phyloP scores from a whole-genome alignment of 1,140 invertebrate genomes.

The Oreohelix idahoensis region DNA sequence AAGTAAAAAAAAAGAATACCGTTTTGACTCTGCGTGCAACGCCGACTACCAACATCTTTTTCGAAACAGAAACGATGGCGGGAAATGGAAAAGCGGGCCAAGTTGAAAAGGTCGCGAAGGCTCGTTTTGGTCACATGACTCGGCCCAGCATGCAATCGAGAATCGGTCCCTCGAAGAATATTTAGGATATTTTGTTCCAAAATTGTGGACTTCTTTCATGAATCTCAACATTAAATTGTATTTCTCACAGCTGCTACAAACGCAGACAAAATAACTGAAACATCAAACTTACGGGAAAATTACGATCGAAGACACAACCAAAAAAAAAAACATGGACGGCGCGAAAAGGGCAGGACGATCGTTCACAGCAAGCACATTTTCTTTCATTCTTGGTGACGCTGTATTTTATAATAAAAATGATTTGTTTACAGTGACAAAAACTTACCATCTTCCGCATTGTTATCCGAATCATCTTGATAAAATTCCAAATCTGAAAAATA shows the following conservation, averaged over 20 bases:
- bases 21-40: neutral
- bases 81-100: conserved; percentile 56
- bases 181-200: neutral
- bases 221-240: neutral
- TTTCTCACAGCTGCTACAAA: neutral
- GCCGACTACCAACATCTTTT: neutral
- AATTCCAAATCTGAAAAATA: conserved; percentile 71
- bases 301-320: neutral
- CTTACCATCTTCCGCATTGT: conserved; percentile 69
- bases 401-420: conserved; percentile 12
- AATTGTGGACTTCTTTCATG: neutral
- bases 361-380: conserved; percentile 53
- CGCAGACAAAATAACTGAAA: neutral
- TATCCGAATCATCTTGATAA: conserved; percentile 67
- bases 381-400: conserved; percentile 53
- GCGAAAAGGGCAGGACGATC: conserved; percentile 55
- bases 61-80: conserved; percentile 47
- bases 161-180: neutral
- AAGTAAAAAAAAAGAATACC: neutral
- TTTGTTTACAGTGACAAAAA: conserved; percentile 29
- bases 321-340: conserved; percentile 45
- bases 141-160: conserved; percentile 59
- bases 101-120: conserved; percentile 68
- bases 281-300: neutral
- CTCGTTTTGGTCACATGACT: conserved; percentile 69